phyloP scores from a whole-genome alignment of 2,888 invertebrate genomes.

The Morpho helenor region DNA sequence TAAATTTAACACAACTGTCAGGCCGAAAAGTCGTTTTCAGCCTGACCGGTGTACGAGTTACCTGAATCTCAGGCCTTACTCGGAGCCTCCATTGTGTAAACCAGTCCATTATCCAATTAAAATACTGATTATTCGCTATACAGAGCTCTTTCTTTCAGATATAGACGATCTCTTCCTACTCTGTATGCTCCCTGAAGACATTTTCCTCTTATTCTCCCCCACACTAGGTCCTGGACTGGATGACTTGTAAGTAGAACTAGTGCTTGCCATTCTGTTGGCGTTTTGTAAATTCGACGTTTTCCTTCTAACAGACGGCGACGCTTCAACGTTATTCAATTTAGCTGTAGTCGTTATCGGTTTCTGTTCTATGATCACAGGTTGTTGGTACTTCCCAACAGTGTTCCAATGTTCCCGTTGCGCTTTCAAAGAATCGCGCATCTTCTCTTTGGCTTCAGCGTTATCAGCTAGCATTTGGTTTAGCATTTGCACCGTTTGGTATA shows the following conservation, averaged over 20 bases:
- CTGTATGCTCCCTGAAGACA: conserved; percentile 71
- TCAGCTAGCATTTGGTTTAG: conserved; percentile 87
- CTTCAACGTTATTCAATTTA: conserved; percentile 60
- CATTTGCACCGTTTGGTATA: conserved; percentile 89
- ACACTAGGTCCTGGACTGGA: conserved; percentile 45
- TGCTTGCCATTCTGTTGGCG: conserved; percentile 58
- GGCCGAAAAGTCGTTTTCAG: background rate
- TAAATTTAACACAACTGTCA: background rate
- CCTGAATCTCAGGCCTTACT: conserved; percentile 21
- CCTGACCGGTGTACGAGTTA: conserved; percentile 7
- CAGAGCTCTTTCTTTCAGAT: conserved; percentile 70
- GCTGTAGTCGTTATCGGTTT: conserved; percentile 48
- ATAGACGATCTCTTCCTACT: conserved; percentile 67
- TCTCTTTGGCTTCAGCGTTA: conserved; percentile 75
- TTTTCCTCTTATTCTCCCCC: conserved; percentile 61
- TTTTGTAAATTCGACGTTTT: conserved; percentile 63
- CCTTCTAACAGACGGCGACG: conserved; percentile 65
- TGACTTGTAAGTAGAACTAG: conserved; percentile 47
- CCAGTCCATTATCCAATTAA: conserved; percentile 28
- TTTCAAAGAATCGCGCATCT: conserved; percentile 59
- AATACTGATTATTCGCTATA: conserved; percentile 48
- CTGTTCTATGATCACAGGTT: conserved; percentile 58
- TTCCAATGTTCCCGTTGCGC: conserved; percentile 71
- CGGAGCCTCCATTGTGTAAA: conserved; percentile 26
- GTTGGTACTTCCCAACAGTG: conserved; percentile 63